Conservation (phyloP, 2,113 vertebrate genomes). For the Oryzias celebensis region DNA sequence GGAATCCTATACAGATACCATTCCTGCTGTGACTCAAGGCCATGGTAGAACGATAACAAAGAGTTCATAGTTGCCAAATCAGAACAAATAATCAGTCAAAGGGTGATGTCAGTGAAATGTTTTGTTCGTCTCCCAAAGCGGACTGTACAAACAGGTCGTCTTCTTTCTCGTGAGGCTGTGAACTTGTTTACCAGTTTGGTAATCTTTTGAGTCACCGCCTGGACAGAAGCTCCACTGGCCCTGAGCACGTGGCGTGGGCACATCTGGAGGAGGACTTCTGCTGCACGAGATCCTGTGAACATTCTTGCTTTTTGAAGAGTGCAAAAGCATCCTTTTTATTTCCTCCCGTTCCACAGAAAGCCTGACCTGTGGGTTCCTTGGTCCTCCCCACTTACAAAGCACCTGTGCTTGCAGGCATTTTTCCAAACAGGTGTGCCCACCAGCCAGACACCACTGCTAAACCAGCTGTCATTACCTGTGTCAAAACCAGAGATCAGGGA, state of each 20-base stretch:
- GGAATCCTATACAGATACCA: constrained; percentile 53
- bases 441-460: constrained; percentile 76
- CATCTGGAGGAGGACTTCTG: constrained; percentile 43
- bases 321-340: constrained; percentile 4
- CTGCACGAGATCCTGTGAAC: constrained; percentile 33
- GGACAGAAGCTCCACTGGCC: constrained; percentile 38
- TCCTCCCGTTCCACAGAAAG: constrained; percentile 33
- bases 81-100: constrained; percentile 15
- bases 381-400: constrained; percentile 57
- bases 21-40: constrained; percentile 44
- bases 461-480: constrained; percentile 82
- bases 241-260: constrained; percentile 37
- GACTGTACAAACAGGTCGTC: constrained; percentile 22
- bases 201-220: constrained; percentile 21
- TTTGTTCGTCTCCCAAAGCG: constrained; percentile 6
- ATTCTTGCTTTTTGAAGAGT: constrained; percentile 29
- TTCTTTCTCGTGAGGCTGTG: constrained; percentile 19
- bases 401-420: constrained; percentile 73
- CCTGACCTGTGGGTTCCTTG: constrained; percentile 48
- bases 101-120: constrained; percentile 16
- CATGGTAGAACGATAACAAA: constrained; percentile 3
- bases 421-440: constrained; percentile 75
- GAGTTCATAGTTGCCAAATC: constrained; percentile 29
- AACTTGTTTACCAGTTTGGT: constrained; percentile 27
- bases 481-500: constrained; percentile 85